A percentile compares a stretch with the other conserved stretches of the same genome.
phyloP scores from a whole-genome alignment of 2,888 invertebrate genomes.

The Sarcophaga variegata region DNA sequence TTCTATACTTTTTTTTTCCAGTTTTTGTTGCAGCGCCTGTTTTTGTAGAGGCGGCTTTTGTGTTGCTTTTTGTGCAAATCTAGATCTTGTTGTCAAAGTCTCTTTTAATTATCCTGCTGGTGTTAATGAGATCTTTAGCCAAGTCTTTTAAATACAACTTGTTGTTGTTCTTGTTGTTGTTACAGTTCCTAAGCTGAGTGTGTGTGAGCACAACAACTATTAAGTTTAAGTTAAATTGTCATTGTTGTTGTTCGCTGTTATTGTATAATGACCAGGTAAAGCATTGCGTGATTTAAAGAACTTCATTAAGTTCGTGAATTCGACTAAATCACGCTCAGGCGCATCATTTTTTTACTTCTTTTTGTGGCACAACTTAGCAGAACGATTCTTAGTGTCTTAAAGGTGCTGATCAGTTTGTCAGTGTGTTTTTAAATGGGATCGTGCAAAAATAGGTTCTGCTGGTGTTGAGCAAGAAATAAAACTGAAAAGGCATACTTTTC shows the following conservation, averaged over 20 bases:
- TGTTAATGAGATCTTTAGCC: constrained; percentile 80
- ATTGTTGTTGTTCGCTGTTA: constrained; percentile 3
- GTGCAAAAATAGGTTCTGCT: constrained; percentile 47
- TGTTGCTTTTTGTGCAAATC: constrained; percentile 71
- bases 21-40: background rate
- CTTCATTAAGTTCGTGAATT: constrained; percentile 83
- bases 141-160: constrained; percentile 31
- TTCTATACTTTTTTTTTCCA: background rate
- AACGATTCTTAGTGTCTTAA: constrained; percentile 8
- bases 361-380: background rate
- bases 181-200: constrained; percentile 67
- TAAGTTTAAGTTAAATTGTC: constrained; percentile 24
- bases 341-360: constrained; percentile 44
- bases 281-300: constrained; percentile 82
- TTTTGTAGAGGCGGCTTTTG: constrained; percentile 37
- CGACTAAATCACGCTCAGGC: constrained; percentile 82
- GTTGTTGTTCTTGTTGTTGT: constrained; percentile 7
- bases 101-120: constrained; percentile 80
- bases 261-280: constrained; percentile 63
- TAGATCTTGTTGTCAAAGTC: constrained; percentile 78
- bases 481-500: too few species aligned
- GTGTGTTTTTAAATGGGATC: constrained; percentile 51
- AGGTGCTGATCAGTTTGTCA: constrained; percentile 50
- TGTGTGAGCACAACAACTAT: constrained; percentile 45
- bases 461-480: constrained; percentile 22